Evolutionary conservation across 2,797 vertebrate species (phyloP).

Genomic region (Trichosurus vulpecula): DNA sequence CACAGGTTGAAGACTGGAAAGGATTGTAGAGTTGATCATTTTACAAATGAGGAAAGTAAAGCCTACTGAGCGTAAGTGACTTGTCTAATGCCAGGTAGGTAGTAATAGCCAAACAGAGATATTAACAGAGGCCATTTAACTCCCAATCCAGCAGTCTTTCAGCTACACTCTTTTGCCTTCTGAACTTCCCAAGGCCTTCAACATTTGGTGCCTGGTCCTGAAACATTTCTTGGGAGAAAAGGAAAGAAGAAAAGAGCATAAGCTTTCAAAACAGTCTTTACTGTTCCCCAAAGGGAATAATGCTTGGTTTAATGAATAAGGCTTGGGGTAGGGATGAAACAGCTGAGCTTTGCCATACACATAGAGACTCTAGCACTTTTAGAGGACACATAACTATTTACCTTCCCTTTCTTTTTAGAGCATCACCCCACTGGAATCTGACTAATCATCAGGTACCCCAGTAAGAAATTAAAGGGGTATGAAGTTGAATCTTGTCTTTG

Average conservation of each 20-base stretch:
- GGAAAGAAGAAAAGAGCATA: background rate
- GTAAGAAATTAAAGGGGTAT: background rate
- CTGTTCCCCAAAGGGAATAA: background rate
- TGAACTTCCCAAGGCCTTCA: background rate
- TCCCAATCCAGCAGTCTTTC: background rate
- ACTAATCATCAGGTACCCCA: background rate
- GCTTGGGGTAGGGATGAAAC: background rate
- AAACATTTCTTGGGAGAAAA: background rate
- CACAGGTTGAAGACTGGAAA: background rate
- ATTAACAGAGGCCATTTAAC: background rate
- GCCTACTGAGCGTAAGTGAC: background rate
- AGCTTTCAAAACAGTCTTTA: background rate
- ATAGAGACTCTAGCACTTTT: background rate
- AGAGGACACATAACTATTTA: background rate
- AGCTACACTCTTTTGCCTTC: background rate
- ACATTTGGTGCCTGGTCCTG: background rate
- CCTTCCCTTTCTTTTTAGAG: background rate
- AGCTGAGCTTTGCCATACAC: background rate
- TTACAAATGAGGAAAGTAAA: background rate
- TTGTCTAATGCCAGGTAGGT: background rate
- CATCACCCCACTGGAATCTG: background rate
- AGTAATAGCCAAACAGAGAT: background rate
- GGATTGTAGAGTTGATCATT: background rate
- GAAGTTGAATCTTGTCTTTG: background rate
- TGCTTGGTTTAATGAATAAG: background rate